phyloP scores from a whole-genome alignment of 2,888 invertebrate species.

The Drosophila subquinaria region DNA sequence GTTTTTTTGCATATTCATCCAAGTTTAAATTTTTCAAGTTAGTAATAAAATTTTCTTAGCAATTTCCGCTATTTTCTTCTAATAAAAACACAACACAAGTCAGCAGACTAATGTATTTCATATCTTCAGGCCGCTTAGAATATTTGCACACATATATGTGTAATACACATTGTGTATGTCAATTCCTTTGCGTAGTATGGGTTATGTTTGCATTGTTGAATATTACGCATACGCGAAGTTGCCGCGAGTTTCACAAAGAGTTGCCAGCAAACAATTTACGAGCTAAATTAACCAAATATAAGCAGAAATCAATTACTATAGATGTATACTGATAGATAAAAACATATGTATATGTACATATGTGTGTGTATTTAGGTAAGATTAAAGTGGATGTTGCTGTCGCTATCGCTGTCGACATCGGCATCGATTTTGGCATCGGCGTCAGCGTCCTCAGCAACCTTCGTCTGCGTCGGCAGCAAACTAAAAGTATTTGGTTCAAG shows the following conservation, averaged over 20 bases:
- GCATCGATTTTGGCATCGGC: not conserved
- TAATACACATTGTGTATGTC: not conserved
- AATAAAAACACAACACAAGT: not conserved
- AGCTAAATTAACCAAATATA: slow-evolving; percentile 53
- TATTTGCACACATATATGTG: not conserved
- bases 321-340: not conserved
- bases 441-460: slow-evolving; percentile 56
- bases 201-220: slow-evolving; percentile 6
- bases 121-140: not conserved
- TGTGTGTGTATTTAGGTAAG: slow-evolving; percentile 26
- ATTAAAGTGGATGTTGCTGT: slow-evolving; percentile 37
- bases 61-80: not conserved
- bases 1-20: no score
- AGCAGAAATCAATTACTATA: slow-evolving; percentile 51
- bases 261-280: slow-evolving; percentile 37
- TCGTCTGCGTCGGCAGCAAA: slow-evolving; percentile 65
- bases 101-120: not conserved
- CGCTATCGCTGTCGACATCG: slow-evolving; percentile 7
- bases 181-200: not conserved
- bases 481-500: slow-evolving; percentile 82
- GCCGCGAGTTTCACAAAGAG: not conserved
- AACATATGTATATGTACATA: not conserved
- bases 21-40: no score
- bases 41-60: not conserved
- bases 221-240: slow-evolving; percentile 44